A percentile compares a stretch with the other conserved stretches of the same genome.
phyloP scores from a whole-genome alignment of 2,113 vertebrate species.

The Solea senegalensis region DNA sequence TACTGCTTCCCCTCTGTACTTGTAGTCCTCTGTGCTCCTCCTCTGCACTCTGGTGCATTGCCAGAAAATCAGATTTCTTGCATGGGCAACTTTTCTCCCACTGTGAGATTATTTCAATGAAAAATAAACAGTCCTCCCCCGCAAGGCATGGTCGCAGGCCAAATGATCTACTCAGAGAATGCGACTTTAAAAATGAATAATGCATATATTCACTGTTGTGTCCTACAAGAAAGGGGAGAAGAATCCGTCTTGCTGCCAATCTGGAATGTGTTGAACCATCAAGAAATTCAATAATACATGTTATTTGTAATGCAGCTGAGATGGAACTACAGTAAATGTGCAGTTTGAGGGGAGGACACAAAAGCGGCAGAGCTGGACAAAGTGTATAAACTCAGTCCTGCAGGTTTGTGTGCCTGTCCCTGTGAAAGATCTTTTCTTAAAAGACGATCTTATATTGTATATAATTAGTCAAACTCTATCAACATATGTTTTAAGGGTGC shows the following conservation, averaged over 20 bases:
- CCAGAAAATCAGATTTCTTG: slow-evolving; percentile 81
- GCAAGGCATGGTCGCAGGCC: slow-evolving; percentile 72
- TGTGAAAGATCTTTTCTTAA: neutral
- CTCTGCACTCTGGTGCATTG: slow-evolving; percentile 71
- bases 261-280: slow-evolving; percentile 50
- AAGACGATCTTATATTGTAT: slow-evolving; percentile 2
- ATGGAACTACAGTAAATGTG: neutral
- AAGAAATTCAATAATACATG: slow-evolving; percentile 34
- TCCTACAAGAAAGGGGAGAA: slow-evolving; percentile 24
- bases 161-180: slow-evolving; percentile 73
- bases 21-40: slow-evolving; percentile 51
- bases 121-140: slow-evolving; percentile 79
- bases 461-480: neutral
- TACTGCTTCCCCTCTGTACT: slow-evolving; percentile 42
- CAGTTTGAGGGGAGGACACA: neutral
- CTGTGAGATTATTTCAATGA: slow-evolving; percentile 81
- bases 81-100: slow-evolving; percentile 75
- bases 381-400: neutral
- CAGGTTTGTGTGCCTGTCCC: slow-evolving; percentile 1
- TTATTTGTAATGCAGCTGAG: slow-evolving; percentile 15
- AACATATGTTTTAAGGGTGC: neutral
- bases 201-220: slow-evolving; percentile 70
- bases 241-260: slow-evolving; percentile 45
- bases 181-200: slow-evolving; percentile 79
- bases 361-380: too few species aligned